Conservation (phyloP, 1,140 invertebrate species). For the Steinernema feltiae region DNA sequence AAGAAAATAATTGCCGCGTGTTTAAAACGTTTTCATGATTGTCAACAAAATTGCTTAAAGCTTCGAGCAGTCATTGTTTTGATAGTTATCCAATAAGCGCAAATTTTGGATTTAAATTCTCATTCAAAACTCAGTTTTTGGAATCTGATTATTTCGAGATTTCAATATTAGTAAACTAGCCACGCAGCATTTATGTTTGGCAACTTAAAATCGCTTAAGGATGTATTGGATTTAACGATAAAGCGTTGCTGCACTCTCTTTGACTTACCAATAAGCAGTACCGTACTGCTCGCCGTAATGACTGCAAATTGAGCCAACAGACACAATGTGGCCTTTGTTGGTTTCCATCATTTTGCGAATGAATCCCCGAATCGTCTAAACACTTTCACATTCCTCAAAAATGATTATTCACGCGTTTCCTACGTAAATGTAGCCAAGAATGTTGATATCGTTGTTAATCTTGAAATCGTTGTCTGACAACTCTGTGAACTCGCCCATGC, state of each 20-base stretch:
- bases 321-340: slow-evolving; percentile 23
- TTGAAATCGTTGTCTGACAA: slow-evolving; percentile 21
- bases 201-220: too few relatives aligned
- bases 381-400: neutral
- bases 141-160: too few relatives aligned
- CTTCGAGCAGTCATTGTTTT: too few relatives aligned
- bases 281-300: slow-evolving; percentile 24
- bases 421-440: slow-evolving; percentile 19
- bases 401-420: neutral
- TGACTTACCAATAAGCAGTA: slow-evolving; percentile 19
- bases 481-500: slow-evolving; percentile 20
- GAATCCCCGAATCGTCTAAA: slow-evolving; percentile 23
- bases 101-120: too few relatives aligned
- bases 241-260: neutral
- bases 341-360: slow-evolving; percentile 20
- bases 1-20: too few relatives aligned
- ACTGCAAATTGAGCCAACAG: slow-evolving; percentile 20
- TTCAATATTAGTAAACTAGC: too few relatives aligned
- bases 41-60: too few relatives aligned
- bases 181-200: too few relatives aligned
- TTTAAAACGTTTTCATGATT: too few relatives aligned
- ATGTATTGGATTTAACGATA: too few relatives aligned
- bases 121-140: too few relatives aligned
- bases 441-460: slow-evolving; percentile 25
- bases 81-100: too few relatives aligned